Base-by-base conservation (phyloP, 2,797 vertebrate species). In the Notolabrus celidotus region DNA sequence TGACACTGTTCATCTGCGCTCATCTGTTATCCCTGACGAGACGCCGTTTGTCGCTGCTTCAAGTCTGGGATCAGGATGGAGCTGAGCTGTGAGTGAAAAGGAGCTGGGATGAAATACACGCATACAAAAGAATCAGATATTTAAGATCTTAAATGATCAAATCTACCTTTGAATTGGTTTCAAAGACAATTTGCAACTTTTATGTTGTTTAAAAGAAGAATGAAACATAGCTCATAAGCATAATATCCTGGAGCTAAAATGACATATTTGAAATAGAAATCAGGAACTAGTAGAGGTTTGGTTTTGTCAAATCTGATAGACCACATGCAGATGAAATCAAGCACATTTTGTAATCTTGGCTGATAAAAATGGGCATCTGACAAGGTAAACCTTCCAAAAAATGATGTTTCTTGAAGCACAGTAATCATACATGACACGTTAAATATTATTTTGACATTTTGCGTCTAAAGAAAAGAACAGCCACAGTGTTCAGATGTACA, bases 1-100 rank as follows among this genome's bases (percentile, higher is more conserved):
- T 93, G 93, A 94, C 93, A 93, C 87, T 90, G 92, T 86, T 93
- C 92, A 93, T 94, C 91, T 92, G 43, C 58, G 71, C 90, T 91
- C 92, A 92, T 93, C 91, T 88, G 86, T 92, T 93, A 92, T 92
- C 88, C 89, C 80, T 53, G 80, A 89, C 80, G 86, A 91, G 81
- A 60, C 53, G 20, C 55, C 77, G 86, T 88, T 84, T 83, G 86
- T 90, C 80, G 73, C 78, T 2, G 80, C 75, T 88, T 91, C 83
- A 74, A 82, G 87, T 86, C 86, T 83, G 76, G 77, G 84, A 91
- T 88, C 57, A 83, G 88, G 67, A 88, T 81, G 75, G 67, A 42
- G 70, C 65, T 50, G 76, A 72, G 62, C 39, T 33, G 57, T 25
- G 69, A 76, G 69, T 60, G 78, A 77, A 81, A 74, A 61, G 71